A percentile compares a stretch with the other conserved stretches of the same genome.
These are phyloP conservation scores for Siniperca obscura DNA, from an alignment of 2,797 vertebrate species.

Conservation along the genomic window DNA sequence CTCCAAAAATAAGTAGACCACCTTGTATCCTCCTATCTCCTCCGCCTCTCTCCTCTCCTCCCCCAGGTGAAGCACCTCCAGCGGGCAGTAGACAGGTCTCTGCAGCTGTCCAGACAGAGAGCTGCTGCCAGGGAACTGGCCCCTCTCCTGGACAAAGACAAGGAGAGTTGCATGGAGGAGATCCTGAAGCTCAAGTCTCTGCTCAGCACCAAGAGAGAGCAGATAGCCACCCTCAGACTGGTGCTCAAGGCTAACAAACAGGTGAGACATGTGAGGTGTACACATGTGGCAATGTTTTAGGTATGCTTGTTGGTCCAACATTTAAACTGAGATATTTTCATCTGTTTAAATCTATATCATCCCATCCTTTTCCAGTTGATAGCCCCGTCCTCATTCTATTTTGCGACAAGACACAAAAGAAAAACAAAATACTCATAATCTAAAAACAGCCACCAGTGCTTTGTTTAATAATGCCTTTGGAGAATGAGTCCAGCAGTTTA, in stretches of 20 bases:
- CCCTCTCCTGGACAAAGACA: constrained; percentile 94
- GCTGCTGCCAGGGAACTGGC: constrained; percentile 92
- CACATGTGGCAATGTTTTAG: background rate
- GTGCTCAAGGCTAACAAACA: constrained; percentile 99
- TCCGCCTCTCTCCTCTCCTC: background rate
- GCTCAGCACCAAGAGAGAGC: constrained; percentile 96
- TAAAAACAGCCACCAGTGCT: background rate
- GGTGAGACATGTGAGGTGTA: constrained; percentile 77
- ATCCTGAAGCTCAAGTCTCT: constrained; percentile 96
- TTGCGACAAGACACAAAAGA: background rate
- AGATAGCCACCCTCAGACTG: constrained; percentile 94
- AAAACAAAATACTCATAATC: background rate
- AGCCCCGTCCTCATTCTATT: background rate
- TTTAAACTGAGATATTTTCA: background rate
- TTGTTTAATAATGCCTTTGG: constrained; percentile 3
- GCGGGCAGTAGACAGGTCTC: constrained; percentile 93
- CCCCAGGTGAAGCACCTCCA: constrained; percentile 93
- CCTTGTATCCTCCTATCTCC: constrained; percentile 70
- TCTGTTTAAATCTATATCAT: background rate
- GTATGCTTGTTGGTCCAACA: background rate
- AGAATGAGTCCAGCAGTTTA: constrained; percentile 6
- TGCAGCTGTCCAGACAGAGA: constrained; percentile 93
- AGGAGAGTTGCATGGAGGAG: constrained; percentile 96
- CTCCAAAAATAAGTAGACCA: constrained; percentile 90
- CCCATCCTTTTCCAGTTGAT: background rate